Base-by-base conservation (phyloP, 2,797 vertebrate species). In the Pipistrellus pygmaeus region DNA sequence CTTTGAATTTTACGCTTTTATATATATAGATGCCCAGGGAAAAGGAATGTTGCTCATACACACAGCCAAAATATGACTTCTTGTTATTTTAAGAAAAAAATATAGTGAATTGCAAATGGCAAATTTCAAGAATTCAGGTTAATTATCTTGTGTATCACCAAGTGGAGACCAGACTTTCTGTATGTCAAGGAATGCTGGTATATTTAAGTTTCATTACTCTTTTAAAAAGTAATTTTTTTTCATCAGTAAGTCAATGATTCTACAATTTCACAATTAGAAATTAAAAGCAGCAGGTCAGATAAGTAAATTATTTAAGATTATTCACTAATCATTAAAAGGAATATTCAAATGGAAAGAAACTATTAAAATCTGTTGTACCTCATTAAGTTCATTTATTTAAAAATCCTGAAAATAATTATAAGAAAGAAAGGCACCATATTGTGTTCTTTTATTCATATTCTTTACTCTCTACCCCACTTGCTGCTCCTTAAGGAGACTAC, bases 301-400 rank as follows among this genome's bases (percentile, higher is more conserved):
- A 75, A 71, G 76, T 78, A 90, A 73, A 81, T 94, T 82, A 86
- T 14, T 95, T 25, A 90, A 18, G 55, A 84, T 57, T 53, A 57
- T 11, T 87, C 20, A 69, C 11, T 75, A 92, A 66, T 85, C 7
- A 35, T 68, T 72, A 38, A 66, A 84, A 78, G 57, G 8, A 92
- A 23, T 32, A 83, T 88, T 91, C 20, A 92, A 88, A 83, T 85
- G 55, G 87, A 75, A 84, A 85, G 18, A 62, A 87, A 82, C 11
- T 4, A 51, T 25, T 53, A n/a, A 62, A 44, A 46, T 77, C 60
- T n/a, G 71, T 20, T 46, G 10, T 32, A 30, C 10, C 4, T 60
- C 23, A 69, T 15, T 76, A 76, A 69, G 32, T 72, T 94, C 51
- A 85, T 64, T 14, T 90, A 53, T 64, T 92, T 71, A 66, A 90